Conservation (phyloP, 2,113 vertebrate genomes). For the Notarius lentiginosus region DNA sequence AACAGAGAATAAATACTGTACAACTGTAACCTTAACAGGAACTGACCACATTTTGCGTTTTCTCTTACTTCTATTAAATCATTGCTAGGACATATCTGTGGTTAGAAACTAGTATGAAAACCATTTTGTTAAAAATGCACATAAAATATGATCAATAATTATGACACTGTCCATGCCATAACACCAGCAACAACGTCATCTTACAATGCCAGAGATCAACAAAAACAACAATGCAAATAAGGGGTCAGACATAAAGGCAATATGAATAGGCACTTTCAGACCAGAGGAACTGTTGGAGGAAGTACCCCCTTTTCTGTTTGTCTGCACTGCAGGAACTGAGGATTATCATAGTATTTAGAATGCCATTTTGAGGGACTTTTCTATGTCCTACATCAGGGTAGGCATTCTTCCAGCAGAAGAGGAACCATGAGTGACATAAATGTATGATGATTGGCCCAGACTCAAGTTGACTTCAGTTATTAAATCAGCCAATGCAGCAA, state of each 20-base stretch:
- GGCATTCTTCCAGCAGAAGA: too few relatives aligned
- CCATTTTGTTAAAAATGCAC: neutral
- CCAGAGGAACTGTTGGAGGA: too few relatives aligned
- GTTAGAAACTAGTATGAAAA: constrained; percentile 83
- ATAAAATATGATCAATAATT: constrained; percentile 47
- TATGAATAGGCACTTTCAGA: constrained; percentile 21
- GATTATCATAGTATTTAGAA: too few relatives aligned
- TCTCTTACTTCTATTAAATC: constrained; percentile 78
- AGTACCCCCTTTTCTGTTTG: too few relatives aligned
- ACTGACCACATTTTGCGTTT: constrained; percentile 72
- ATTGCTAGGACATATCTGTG: constrained; percentile 94
- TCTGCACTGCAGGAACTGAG: too few relatives aligned
- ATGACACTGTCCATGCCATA: constrained; percentile 74
- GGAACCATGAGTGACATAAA: too few relatives aligned
- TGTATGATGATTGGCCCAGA: too few relatives aligned
- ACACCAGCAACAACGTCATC: neutral
- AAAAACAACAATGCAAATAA: constrained; percentile 33
- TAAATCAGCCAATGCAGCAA: too few relatives aligned
- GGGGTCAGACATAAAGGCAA: constrained; percentile 42
- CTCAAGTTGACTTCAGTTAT: too few relatives aligned
- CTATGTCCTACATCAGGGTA: too few relatives aligned
- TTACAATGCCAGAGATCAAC: neutral
- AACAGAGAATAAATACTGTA: constrained; percentile 87
- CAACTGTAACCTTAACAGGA: constrained; percentile 73
- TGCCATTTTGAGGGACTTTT: too few relatives aligned